Percentiles rank a stretch among this genome's conserved stretches.
phyloP scores from a whole-genome alignment of 2,797 vertebrate species.

The Sibirionetta formosa region DNA sequence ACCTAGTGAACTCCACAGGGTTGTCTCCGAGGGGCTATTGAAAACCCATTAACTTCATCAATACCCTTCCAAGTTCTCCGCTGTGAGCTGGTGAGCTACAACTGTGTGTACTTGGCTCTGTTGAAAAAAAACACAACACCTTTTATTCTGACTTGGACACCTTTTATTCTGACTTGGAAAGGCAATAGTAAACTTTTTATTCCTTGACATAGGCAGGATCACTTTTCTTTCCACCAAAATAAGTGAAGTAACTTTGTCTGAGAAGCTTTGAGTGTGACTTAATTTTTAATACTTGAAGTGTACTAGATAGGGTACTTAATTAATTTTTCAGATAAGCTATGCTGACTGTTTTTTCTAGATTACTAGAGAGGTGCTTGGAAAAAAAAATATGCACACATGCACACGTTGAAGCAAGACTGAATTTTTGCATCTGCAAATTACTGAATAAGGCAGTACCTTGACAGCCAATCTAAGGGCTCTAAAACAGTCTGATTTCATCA shows the following conservation, averaged over 20 bases:
- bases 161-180: not conserved
- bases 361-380: not conserved
- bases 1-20: not conserved
- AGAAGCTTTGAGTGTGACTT: not conserved
- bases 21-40: not conserved
- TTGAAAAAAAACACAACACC: not conserved
- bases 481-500: not conserved
- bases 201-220: not conserved
- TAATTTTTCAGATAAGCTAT: not conserved
- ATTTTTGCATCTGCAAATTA: not conserved
- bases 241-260: not conserved
- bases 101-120: not conserved
- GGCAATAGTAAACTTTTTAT: not conserved
- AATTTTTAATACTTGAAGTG: not conserved
- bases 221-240: not conserved
- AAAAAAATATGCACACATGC: accelerated
- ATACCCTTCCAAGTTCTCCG: not conserved
- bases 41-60: not conserved
- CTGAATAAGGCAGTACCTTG: not conserved
- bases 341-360: not conserved
- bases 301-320: not conserved
- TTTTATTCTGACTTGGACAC: not conserved
- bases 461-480: not conserved
- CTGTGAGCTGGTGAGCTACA: not conserved
- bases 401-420: not conserved